Percentiles rank a stretch among this genome's conserved stretches.
Conservation (phyloP, 2,113 vertebrate species). For the Pituophis catenifer region DNA sequence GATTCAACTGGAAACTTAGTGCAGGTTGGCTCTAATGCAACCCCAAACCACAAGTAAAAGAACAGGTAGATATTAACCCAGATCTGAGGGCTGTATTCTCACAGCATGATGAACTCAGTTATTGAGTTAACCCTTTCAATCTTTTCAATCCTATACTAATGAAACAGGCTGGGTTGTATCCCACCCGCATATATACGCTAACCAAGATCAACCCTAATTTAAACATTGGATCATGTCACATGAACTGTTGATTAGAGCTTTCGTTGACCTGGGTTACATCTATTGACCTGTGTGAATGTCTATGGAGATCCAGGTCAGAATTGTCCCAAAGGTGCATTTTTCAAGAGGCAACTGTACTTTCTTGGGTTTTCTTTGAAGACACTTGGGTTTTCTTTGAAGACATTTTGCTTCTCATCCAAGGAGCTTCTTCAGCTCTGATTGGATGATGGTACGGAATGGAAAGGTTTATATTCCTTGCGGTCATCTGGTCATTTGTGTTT, state of each 20-base stretch:
- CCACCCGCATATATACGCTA: neutral
- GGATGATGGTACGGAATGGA: too few relatives aligned
- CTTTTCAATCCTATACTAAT: neutral
- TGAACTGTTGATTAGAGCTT: neutral
- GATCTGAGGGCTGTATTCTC: neutral
- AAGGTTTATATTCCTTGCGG: too few relatives aligned
- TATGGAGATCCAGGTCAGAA: too few relatives aligned
- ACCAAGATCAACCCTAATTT: neutral
- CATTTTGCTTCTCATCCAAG: too few relatives aligned
- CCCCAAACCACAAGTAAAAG: neutral
- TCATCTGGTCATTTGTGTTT: too few relatives aligned
- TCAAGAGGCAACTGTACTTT: too few relatives aligned
- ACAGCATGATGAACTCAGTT: neutral
- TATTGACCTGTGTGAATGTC: neutral
- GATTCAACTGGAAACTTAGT: neutral
- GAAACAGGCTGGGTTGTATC: neutral
- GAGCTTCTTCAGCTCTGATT: too few relatives aligned
- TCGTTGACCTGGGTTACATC: neutral
- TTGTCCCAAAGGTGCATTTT: too few relatives aligned
- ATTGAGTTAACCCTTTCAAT: neutral
- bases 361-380: too few relatives aligned
- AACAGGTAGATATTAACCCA: neutral
- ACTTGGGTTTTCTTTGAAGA: too few relatives aligned
- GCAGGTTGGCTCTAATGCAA: neutral
- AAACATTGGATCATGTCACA: neutral